Base-by-base conservation (phyloP, 2,113 vertebrate species). In the Lampris incognitus region DNA sequence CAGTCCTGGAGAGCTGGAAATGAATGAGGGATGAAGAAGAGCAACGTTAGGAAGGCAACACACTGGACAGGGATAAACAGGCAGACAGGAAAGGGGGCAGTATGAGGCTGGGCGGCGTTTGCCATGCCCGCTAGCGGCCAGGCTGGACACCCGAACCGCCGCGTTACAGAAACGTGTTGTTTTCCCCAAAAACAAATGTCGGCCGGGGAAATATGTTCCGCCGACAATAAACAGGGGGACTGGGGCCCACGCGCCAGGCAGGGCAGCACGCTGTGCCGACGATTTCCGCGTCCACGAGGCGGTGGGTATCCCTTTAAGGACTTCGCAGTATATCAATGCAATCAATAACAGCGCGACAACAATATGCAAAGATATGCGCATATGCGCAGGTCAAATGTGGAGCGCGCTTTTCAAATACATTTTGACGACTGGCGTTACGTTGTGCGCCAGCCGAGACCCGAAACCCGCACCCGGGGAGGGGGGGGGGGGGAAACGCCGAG, bases 361-460 rank as follows among this genome's bases (percentile, higher is more conserved):
- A 92, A 92, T 92, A 93, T 93, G 92, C 92, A 93, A 93, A 93
- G 91, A 93, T 92, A 93, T 93, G 92, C 92, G 92, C 92, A 93
- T 93, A 93, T 93, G 92, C 92, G 92, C 92, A 92, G 91, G 92
- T 92, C 92, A 93, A 92, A 93, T 93, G 91, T 93, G 91, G 91
- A 93, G 92, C 92, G 92, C 92, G 92, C 89, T 91, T 93, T 93
- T 93, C 92, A 91, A 93, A 92, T 92, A 89, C 89, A 91, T 92
- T 93, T 92, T 92, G 92, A 93, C 92, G 90, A 92, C 92, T 92
- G 92, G 85, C 89, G 88, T 91, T 92, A 88, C 92, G 87, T 89
- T 92, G 87, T 89, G 83, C 91, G 88, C 91, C 88, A 92, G 91
- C 80, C 83, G 74, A 74, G 74, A 87, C 85, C 24, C 24, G 24